Conservation (phyloP, 2,113 vertebrate genomes). For the Mirza zaza region DNA sequence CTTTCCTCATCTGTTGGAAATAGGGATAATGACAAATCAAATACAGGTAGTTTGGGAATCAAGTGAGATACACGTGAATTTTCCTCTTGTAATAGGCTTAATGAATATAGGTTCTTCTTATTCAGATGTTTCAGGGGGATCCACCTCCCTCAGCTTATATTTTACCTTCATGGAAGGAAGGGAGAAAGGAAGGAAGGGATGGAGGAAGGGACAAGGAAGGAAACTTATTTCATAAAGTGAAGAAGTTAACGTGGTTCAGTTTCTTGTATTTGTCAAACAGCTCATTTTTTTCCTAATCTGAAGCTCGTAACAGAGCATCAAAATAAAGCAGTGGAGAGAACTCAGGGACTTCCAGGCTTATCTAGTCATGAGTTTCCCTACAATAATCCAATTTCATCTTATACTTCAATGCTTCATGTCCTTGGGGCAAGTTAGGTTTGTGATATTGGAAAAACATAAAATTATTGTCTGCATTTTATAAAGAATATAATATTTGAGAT, state of each 20-base stretch:
- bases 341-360: background rate
- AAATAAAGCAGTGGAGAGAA: background rate
- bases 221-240: background rate
- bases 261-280: background rate
- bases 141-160: background rate
- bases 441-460: background rate
- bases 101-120: background rate
- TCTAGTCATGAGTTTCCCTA: background rate
- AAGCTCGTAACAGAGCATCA: background rate
- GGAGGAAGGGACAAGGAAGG: fast-evolving
- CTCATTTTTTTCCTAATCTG: background rate
- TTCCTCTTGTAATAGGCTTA: background rate
- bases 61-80: background rate
- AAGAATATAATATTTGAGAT: background rate
- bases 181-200: background rate
- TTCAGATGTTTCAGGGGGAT: background rate
- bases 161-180: background rate
- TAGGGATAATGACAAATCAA: background rate
- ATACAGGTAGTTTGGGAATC: background rate
- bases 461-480: background rate
- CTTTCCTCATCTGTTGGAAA: background rate
- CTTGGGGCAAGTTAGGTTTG: background rate
- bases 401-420: background rate
- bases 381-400: background rate
- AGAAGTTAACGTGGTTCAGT: background rate